Percentiles rank a stretch among this genome's conserved stretches.
These are phyloP conservation scores for Venusia cambrica DNA, from an alignment of 2,888 invertebrate genomes.

Conservation along the genomic window DNA sequence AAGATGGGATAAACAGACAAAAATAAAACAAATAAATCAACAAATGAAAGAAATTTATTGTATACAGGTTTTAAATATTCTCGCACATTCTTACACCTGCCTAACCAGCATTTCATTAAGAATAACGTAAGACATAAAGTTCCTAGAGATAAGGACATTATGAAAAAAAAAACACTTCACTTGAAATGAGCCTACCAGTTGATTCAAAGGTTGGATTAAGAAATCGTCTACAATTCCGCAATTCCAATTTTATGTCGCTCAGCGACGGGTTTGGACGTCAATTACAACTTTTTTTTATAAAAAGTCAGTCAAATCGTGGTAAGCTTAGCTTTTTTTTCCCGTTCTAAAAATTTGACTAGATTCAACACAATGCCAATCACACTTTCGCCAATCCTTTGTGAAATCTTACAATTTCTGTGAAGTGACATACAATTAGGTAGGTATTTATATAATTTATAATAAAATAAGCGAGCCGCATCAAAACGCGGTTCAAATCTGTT, in stretches of 20 bases:
- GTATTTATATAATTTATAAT: conserved; percentile 51
- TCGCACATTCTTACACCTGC: conserved; percentile 74
- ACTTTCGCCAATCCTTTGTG: conserved; percentile 53
- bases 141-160: conserved; percentile 74
- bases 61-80: conserved; percentile 81
- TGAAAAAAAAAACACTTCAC: conserved; percentile 56
- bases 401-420: conserved; percentile 63
- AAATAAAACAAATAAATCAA: conserved; percentile 74
- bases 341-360: conserved; percentile 77
- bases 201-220: conserved; percentile 39
- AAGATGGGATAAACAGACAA: conserved; percentile 1
- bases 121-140: conserved; percentile 77
- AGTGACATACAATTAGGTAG: conserved; percentile 61
- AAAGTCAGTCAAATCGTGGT: conserved; percentile 71
- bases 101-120: conserved; percentile 71
- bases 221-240: conserved; percentile 73
- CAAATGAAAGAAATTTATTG: conserved; percentile 82
- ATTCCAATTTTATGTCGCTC: conserved; percentile 70
- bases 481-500: conserved; percentile 59
- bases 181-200: conserved; percentile 50
- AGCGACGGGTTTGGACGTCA: conserved; percentile 73
- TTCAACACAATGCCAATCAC: conserved; percentile 72
- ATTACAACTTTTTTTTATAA: conserved; percentile 43
- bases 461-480: conserved; percentile 60
- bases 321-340: conserved; percentile 61